phyloP scores from a whole-genome alignment of 1,140 invertebrate species.

The Platyscapa corneri region DNA sequence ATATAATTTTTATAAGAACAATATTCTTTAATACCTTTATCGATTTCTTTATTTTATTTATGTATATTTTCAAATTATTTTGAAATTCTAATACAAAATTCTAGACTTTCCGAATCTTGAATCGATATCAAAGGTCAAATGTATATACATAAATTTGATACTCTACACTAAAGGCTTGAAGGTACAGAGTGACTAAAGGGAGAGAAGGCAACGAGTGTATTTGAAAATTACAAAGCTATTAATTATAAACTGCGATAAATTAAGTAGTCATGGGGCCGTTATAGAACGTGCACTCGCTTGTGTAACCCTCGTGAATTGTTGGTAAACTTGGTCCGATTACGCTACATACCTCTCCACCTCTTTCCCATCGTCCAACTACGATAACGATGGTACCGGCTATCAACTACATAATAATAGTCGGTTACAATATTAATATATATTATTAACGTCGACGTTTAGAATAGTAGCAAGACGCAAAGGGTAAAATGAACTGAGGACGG shows the following conservation, averaged over 20 bases:
- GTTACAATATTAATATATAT: too few relatives aligned
- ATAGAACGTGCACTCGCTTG: slow-evolving; percentile 62
- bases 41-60: too few relatives aligned
- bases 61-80: too few relatives aligned
- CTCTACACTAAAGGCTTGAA: neutral
- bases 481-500: too few relatives aligned
- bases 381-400: neutral
- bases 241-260: slow-evolving; percentile 74
- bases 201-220: slow-evolving; percentile 59
- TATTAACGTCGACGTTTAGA: too few relatives aligned
- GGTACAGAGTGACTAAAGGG: neutral
- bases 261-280: slow-evolving; percentile 73
- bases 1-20: too few relatives aligned
- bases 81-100: too few relatives aligned
- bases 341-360: slow-evolving; percentile 67
- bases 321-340: slow-evolving; percentile 75
- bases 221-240: slow-evolving; percentile 76
- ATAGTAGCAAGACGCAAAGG: too few relatives aligned
- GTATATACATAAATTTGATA: neutral
- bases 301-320: slow-evolving; percentile 74
- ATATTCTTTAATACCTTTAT: too few relatives aligned
- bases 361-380: slow-evolving; percentile 57
- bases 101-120: too few relatives aligned
- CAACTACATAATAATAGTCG: slow-evolving; percentile 73
- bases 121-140: neutral